Conservation (phyloP, 2,888 invertebrate species). For the Hymenopus coronatus region DNA sequence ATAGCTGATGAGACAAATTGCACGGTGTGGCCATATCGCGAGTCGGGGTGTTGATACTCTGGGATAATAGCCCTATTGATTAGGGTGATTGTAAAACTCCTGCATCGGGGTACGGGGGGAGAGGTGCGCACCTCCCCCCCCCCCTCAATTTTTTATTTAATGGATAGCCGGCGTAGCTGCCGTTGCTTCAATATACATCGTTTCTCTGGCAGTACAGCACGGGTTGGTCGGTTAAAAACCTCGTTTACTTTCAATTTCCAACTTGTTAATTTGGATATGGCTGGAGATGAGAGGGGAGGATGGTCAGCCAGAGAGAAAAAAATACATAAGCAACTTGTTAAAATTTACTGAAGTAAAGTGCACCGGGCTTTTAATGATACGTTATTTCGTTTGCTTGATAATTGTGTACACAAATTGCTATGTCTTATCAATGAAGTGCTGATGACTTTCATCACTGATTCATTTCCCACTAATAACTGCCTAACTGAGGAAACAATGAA, state of each 20-base stretch:
- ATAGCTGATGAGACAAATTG: slow-evolving; percentile 29
- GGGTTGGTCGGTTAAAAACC: not conserved
- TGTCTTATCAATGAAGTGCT: not conserved
- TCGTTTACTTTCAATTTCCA: slow-evolving; percentile 28
- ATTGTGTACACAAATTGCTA: not conserved
- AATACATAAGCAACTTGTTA: not conserved
- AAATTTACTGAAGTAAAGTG: not conserved
- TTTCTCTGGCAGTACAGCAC: not conserved
- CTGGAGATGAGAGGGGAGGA: not conserved
- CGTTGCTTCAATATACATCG: not conserved
- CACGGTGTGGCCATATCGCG: slow-evolving; percentile 5
- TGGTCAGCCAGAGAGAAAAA: not conserved
- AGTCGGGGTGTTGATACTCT: not conserved
- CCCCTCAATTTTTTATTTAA: slow-evolving; percentile 14
- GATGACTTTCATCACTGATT: too few species aligned
- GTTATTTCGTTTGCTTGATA: not conserved
- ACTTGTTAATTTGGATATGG: slow-evolving; percentile 23
- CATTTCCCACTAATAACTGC: too few species aligned
- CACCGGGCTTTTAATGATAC: not conserved
- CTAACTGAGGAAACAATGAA: too few species aligned
- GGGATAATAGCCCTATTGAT: slow-evolving; percentile 27
- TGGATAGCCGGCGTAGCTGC: slow-evolving; percentile 1
- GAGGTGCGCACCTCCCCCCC: too few species aligned
- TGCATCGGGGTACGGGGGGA: not conserved
- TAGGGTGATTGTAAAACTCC: slow-evolving; percentile 20